phyloP scores from a whole-genome alignment of 1,140 invertebrate genomes.

The Paralvinella palmiformis region DNA sequence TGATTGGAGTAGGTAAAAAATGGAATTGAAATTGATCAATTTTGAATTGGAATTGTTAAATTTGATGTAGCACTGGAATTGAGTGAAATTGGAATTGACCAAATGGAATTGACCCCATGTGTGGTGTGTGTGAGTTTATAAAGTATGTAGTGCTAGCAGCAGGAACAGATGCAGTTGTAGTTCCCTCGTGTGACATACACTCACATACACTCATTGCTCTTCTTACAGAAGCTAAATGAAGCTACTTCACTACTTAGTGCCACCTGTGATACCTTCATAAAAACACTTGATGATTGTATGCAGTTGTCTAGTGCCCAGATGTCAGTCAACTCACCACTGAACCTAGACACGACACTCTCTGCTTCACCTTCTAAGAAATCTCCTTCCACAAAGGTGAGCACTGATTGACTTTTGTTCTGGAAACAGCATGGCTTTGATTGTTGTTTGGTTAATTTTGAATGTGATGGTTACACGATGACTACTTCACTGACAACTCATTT shows the following conservation, averaged over 20 bases:
- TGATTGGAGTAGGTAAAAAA: too few species aligned
- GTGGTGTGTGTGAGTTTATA: not conserved
- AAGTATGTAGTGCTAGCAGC: not conserved
- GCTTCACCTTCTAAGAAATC: not conserved
- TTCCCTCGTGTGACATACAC: not conserved
- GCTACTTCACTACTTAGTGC: slow-evolving; percentile 66
- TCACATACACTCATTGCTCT: not conserved
- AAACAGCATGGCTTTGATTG: not conserved
- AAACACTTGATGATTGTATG: slow-evolving; percentile 74
- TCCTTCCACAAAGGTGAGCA: not conserved
- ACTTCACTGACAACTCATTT: not conserved
- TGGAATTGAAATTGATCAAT: too few species aligned
- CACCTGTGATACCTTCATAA: slow-evolving; percentile 78
- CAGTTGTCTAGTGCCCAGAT: slow-evolving; percentile 57
- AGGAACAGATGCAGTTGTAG: not conserved
- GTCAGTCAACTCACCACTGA: not conserved
- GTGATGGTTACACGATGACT: not conserved
- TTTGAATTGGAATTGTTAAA: too few species aligned
- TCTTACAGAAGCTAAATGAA: slow-evolving; percentile 67
- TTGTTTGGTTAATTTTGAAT: not conserved
- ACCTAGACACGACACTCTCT: not conserved
- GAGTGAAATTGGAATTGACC: too few species aligned
- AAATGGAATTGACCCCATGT: too few species aligned
- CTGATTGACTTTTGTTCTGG: too few species aligned
- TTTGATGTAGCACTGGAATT: too few species aligned